phyloP scores from a whole-genome alignment of 2,113 vertebrate genomes.

The Halichoerus grypus region DNA sequence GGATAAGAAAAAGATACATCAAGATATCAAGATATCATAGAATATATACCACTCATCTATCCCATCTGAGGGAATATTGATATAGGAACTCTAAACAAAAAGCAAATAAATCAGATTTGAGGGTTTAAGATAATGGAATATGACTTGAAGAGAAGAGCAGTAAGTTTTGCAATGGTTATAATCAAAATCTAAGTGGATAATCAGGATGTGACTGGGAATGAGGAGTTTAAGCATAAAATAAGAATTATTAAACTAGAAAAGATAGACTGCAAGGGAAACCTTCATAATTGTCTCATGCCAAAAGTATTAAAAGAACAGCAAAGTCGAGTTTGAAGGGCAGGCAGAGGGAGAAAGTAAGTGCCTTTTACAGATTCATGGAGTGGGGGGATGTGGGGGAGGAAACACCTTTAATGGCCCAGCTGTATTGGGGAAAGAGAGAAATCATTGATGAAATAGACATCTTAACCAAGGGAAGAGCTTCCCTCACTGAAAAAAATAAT shows the following conservation, averaged over 20 bases:
- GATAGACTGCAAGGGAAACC: background rate
- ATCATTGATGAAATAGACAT: background rate
- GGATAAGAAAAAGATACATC: background rate
- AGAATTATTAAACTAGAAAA: background rate
- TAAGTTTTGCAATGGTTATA: background rate
- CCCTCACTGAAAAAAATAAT: background rate
- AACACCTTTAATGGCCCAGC: background rate
- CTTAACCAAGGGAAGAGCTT: background rate
- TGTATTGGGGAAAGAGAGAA: background rate
- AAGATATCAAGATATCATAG: background rate
- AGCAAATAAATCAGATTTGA: background rate
- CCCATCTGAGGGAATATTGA: background rate
- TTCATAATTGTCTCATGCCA: background rate
- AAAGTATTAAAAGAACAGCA: background rate
- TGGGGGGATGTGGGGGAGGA: background rate
- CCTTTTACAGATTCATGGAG: background rate
- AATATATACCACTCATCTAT: background rate
- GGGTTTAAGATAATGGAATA: background rate
- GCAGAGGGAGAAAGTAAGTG: background rate
- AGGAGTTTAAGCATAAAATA: background rate
- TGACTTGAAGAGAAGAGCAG: background rate
- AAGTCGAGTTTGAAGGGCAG: background rate
- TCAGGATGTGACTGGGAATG: background rate
- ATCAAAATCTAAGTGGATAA: background rate
- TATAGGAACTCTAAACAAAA: background rate